These are phyloP conservation scores for Agrotis exclamationis DNA, from an alignment of 2,888 invertebrate species.

Conservation along the genomic window DNA sequence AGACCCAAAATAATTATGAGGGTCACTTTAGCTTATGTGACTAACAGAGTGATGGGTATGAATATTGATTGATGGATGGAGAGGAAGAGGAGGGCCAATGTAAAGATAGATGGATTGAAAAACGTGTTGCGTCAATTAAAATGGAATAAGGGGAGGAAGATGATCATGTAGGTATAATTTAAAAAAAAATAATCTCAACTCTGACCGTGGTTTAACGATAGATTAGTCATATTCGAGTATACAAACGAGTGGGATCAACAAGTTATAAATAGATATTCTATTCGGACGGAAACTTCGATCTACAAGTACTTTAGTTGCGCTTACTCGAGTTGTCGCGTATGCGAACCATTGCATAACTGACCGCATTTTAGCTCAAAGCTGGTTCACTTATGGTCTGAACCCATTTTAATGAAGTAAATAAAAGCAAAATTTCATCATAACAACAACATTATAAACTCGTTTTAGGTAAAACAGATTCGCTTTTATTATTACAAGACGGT, in stretches of 20 bases:
- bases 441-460: conserved; percentile 19
- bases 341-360: conserved; percentile 61
- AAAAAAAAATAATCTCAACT: not conserved
- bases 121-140: too few relatives aligned
- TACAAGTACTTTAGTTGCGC: conserved; percentile 24
- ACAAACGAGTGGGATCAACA: not conserved
- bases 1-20: too few relatives aligned
- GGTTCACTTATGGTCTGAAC: conserved; percentile 35
- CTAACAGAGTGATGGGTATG: too few relatives aligned
- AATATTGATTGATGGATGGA: too few relatives aligned
- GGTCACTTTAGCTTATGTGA: too few relatives aligned
- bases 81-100: too few relatives aligned
- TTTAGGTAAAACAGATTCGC: not conserved
- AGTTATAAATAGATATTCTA: conserved; percentile 10
- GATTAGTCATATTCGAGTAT: not conserved
- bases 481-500: conserved; percentile 2
- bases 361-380: conserved; percentile 61
- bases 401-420: conserved; percentile 39
- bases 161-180: too few relatives aligned
- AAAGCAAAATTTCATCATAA: conserved; percentile 25
- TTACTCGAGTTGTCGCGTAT: conserved; percentile 15
- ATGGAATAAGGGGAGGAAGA: too few relatives aligned
- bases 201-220: not conserved
- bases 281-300: conserved; percentile 14
- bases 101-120: too few relatives aligned